phyloP scores from a whole-genome alignment of 2,888 invertebrate species.

The Rosalia funebris region DNA sequence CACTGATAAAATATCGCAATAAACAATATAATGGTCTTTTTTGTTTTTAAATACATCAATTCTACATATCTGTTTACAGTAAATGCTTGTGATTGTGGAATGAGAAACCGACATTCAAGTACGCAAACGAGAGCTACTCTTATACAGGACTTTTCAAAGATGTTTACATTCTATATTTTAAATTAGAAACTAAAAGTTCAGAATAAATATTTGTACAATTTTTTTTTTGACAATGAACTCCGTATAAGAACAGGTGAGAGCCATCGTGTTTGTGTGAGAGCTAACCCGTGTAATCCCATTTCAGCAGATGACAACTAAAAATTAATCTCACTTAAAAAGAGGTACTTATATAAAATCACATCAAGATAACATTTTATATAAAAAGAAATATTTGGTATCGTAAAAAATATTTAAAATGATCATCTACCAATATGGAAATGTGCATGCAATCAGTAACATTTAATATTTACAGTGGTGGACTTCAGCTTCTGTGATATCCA shows the following conservation, averaged over 20 bases:
- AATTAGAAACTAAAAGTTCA: constrained; percentile 18
- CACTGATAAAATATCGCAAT: constrained; percentile 23
- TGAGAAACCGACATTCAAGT: constrained; percentile 47
- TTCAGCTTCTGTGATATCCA: constrained; percentile 19
- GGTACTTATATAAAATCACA: constrained; percentile 43
- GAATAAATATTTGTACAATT: constrained; percentile 24
- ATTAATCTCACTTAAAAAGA: constrained; percentile 47
- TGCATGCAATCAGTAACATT: constrained; percentile 37
- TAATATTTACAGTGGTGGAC: constrained; percentile 29
- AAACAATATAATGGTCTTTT: constrained; percentile 43
- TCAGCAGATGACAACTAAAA: constrained; percentile 48
- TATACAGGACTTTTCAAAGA: no score
- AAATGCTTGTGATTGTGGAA: constrained; percentile 55
- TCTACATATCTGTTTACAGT: constrained; percentile 48
- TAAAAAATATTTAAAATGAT: constrained; percentile 39
- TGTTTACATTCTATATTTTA: no score
- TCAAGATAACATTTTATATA: constrained; percentile 27
- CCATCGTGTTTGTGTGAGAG: constrained; percentile 39
- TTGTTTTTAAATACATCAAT: constrained; percentile 60
- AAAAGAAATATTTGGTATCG: constrained; percentile 42
- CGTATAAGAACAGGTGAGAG: constrained; percentile 12
- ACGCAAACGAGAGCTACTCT: constrained; percentile 32
- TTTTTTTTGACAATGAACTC: neutral
- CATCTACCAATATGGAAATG: constrained; percentile 48
- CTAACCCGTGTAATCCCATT: constrained; percentile 46